Evolutionary conservation across 2,888 invertebrate genomes (phyloP), one percentile per base, ranked within the genome.

Genomic region (Galerucella calmariensis): DNA sequence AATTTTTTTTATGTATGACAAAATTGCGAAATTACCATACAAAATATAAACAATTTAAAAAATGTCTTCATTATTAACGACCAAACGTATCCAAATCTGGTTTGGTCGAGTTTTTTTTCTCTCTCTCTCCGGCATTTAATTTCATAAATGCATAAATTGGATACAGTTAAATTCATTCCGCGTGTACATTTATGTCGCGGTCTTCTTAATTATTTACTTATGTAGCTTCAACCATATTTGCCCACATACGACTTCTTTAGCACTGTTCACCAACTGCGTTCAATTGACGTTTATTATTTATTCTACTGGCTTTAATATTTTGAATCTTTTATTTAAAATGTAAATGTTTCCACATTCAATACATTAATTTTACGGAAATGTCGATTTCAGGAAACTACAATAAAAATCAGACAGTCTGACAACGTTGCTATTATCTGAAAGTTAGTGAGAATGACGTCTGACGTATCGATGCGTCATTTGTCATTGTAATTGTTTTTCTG

Each of bases 141-240:
- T 53, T 53, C 53, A 53, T 53, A 53, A 53, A 53, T 53, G 14
- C 48, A 48, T 48, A 48, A 48, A 48, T 48, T 48, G n/a, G 53
- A n/a, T 53, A 53, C 53, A 53, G 53, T 53, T 53, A n/a, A 53
- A n/a, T 53, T n/a, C 53, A 53, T 53, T 53, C 14, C 53, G 48
- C 14, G 8, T 53, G 14, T 53, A 53, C 14, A n/a, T 53, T 53
- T 53, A 53, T 53, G 53, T 53, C 53, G 53, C 14, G 53, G n/a
- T 53, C 53, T 53, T 53, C 14, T 53, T 53, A n/a, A 53, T 53
- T 53, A 53, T 53, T 53, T n/a, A 53, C 53, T 53, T n/a, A 53
- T n/a, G 53, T 53, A 53, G 53, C 53, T 5, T n/a, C 12, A 12
- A 48, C 48, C 48, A n/a, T 53, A n/a, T 14, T 53, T 53, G 53